These are phyloP conservation scores for Lithophane semibrunnea DNA, from an alignment of 2,888 invertebrate species.

Conservation along the genomic window DNA sequence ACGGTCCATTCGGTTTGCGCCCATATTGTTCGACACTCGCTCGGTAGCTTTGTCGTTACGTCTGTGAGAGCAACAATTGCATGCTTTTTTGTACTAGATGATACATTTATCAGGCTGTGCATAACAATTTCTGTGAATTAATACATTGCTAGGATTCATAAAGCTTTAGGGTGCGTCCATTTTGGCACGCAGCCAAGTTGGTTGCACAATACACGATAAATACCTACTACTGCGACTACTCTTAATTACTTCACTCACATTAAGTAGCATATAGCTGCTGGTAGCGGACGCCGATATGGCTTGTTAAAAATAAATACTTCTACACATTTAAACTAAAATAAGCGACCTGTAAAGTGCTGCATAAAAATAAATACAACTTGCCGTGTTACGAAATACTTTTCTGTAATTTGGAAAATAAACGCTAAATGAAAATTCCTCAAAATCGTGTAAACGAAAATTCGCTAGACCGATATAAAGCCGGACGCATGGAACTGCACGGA, in stretches of 20 bases:
- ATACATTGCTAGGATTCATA: constrained; percentile 84
- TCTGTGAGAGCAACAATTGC: constrained; percentile 52
- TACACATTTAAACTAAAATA: constrained; percentile 43
- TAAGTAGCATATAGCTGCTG: constrained; percentile 72
- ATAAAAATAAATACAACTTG: constrained; percentile 36
- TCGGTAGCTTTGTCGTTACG: constrained; percentile 67
- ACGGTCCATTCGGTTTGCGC: constrained; percentile 79
- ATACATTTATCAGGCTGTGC: constrained; percentile 75
- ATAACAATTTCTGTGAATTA: constrained; percentile 82
- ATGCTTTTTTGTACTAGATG: constrained; percentile 59
- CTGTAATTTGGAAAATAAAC: constrained; percentile 39
- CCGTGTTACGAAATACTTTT: constrained; percentile 31
- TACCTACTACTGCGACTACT: constrained; percentile 83
- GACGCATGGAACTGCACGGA: constrained; percentile 68
- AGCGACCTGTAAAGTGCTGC: constrained; percentile 21
- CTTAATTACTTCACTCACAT: constrained; percentile 87
- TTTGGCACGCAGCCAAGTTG: constrained; percentile 83
- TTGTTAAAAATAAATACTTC: constrained; percentile 51
- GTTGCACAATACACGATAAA: constrained; percentile 87
- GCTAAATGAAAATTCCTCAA: constrained; percentile 50
- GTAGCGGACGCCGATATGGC: constrained; percentile 42
- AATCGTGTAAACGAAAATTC: constrained; percentile 49
- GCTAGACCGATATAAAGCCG: constrained; percentile 60
- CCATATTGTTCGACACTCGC: constrained; percentile 75
- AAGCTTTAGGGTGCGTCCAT: constrained; percentile 81